A percentile compares a stretch with the other conserved stretches of the same genome.
Conservation (phyloP, 2,797 vertebrate species). For the Echiichthys vipera region DNA sequence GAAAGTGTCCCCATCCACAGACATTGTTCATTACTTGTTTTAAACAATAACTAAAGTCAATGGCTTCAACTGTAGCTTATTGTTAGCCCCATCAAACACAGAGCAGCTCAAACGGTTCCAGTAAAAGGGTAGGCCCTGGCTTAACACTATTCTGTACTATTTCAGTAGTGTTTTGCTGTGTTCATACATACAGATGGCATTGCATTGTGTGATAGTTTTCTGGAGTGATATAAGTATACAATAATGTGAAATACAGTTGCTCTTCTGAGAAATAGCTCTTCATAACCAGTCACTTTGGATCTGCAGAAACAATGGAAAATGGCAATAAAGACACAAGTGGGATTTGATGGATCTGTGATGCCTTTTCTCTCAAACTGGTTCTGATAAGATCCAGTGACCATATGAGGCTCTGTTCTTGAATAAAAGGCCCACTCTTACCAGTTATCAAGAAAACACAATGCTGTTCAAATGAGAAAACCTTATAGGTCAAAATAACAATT, state of each 20-base stretch:
- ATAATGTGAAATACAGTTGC: background rate
- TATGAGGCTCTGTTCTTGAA: conserved; percentile 25
- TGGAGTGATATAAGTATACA: conserved; percentile 17
- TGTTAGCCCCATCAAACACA: conserved; percentile 79
- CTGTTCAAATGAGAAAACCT: conserved; percentile 26
- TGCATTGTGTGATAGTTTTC: background rate
- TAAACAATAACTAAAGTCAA: conserved; percentile 56
- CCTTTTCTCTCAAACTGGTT: background rate
- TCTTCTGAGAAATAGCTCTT: conserved; percentile 1
- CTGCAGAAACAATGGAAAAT: conserved; percentile 58
- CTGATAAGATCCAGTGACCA: background rate
- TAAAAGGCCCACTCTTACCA: conserved; percentile 15
- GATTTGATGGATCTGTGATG: conserved; percentile 9
- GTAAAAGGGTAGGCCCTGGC: conserved; percentile 44
- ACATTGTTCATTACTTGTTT: conserved; percentile 2
- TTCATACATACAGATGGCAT: background rate
- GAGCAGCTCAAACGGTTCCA: conserved; percentile 50
- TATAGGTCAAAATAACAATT: conserved; percentile 18
- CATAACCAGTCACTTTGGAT: conserved; percentile 33
- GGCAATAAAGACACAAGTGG: conserved; percentile 10
- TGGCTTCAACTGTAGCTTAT: conserved; percentile 79
- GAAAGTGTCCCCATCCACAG: background rate
- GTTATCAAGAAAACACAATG: conserved; percentile 6
- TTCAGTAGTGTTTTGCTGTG: background rate
- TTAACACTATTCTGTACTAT: background rate